Conservation (phyloP, 2,113 vertebrate species). For the Martes martes region DNA sequence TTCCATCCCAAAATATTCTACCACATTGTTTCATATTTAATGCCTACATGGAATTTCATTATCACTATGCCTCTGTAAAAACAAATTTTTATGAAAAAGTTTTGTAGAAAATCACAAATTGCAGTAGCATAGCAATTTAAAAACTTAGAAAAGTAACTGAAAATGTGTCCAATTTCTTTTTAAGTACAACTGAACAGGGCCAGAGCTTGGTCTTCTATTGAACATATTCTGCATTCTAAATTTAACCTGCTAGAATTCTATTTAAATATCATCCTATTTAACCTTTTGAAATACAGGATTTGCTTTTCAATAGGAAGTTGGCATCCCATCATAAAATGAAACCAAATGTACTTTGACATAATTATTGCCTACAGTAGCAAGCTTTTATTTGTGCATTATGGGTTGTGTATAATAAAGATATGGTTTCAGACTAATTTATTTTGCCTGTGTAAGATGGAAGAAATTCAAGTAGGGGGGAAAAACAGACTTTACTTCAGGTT, state of each 20-base stretch:
- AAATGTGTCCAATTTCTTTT: neutral
- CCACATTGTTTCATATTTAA: neutral
- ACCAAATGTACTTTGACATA: conserved; percentile 32
- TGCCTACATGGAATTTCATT: neutral
- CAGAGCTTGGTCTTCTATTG: neutral
- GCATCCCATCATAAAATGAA: conserved; percentile 14
- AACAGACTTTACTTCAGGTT: neutral
- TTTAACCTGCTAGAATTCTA: neutral
- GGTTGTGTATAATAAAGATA: neutral
- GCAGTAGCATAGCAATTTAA: neutral
- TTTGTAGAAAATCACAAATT: neutral
- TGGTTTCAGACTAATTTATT: neutral
- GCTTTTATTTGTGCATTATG: neutral
- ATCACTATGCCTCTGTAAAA: neutral
- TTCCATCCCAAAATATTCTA: neutral
- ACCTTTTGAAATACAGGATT: conserved; percentile 1
- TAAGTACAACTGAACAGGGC: neutral
- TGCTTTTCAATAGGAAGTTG: conserved; percentile 21
- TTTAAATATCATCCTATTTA: conserved; percentile 31
- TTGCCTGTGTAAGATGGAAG: neutral
- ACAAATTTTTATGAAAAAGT: neutral
- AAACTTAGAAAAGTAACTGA: neutral
- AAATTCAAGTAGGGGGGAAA: neutral
- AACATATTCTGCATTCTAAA: conserved; percentile 23
- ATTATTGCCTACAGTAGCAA: neutral